phyloP scores from a whole-genome alignment of 2,113 vertebrate genomes.

The Upupa epops region DNA sequence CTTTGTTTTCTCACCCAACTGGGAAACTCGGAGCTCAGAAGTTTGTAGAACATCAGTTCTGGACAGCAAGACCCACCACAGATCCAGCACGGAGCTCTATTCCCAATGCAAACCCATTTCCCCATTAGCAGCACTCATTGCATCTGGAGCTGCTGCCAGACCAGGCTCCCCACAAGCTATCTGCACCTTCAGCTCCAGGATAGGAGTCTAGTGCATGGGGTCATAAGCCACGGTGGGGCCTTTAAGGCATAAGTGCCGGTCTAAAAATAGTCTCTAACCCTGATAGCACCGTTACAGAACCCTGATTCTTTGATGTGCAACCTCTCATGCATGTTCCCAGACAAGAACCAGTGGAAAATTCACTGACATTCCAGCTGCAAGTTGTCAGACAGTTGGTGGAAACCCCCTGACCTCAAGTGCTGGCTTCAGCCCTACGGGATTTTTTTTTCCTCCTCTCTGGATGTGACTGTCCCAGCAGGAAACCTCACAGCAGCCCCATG shows the following conservation, averaged over 20 bases:
- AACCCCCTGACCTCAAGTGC: conserved; percentile 51
- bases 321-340: neutral
- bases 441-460: neutral
- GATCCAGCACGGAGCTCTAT: neutral
- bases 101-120: neutral
- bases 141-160: neutral
- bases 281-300: neutral
- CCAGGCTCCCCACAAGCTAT: neutral
- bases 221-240: neutral
- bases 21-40: neutral
- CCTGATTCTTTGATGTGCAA: conserved; percentile 6
- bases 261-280: neutral
- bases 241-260: neutral
- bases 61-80: neutral
- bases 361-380: conserved; percentile 47
- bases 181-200: neutral
- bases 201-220: neutral
- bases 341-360: conserved; percentile 40
- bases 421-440: neutral
- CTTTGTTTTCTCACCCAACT: neutral
- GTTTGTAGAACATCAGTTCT: neutral
- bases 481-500: conserved; percentile 11
- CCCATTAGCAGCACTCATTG: neutral
- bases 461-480: neutral
- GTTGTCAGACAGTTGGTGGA: conserved; percentile 43